Evolutionary conservation across 2,113 vertebrate species (phyloP), one percentile per base, ranked within the genome.

Genomic region (Thunnus thynnus): DNA sequence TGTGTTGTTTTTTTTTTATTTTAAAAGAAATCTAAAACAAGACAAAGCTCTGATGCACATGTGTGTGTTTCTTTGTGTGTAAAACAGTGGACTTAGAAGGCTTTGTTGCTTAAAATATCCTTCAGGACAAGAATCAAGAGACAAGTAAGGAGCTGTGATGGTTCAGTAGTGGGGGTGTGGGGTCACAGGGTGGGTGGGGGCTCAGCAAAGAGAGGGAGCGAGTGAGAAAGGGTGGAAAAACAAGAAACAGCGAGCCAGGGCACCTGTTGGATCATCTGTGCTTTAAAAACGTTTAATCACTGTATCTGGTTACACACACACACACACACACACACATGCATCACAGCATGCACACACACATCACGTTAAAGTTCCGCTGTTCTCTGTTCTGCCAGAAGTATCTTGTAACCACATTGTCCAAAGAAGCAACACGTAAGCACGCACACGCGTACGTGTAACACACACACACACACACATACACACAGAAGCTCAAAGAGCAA

Each of bases 191-290:
- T 74, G 73, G 78, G 74, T 78, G 44, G 50, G 81, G 66, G 63
- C 82, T 80, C 78, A 75, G 44, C 3, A 66, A 74, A 78, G 51
- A 72, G 46, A 78, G 57, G 61, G 47, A 72, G 64, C 57, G 55
- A 72, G 51, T 47, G 64, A 69, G 65, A 60, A 70, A 46, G 57
- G 50, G 57, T 25, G 73, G 30, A 74, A 74, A 89, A 90, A 87
- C 78, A 87, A 90, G 86, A 89, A 86, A 87, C 70, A 80, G 84
- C 52, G 68, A 86, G 74, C 83, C 60, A 84, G 66, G 85, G 88
- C 94, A 95, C 94, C 95, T 95, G 95, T 95, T 86, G 86, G 91
- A 92, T 94, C 89, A 92, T 94, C 92, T 93, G 88, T 90, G 93
- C 88, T 89, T 87, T 71, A 84, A 92, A 93, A 92, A 89, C 84